phyloP scores from a whole-genome alignment of 2,113 vertebrate genomes.

The Phylloscopus whistleri region DNA sequence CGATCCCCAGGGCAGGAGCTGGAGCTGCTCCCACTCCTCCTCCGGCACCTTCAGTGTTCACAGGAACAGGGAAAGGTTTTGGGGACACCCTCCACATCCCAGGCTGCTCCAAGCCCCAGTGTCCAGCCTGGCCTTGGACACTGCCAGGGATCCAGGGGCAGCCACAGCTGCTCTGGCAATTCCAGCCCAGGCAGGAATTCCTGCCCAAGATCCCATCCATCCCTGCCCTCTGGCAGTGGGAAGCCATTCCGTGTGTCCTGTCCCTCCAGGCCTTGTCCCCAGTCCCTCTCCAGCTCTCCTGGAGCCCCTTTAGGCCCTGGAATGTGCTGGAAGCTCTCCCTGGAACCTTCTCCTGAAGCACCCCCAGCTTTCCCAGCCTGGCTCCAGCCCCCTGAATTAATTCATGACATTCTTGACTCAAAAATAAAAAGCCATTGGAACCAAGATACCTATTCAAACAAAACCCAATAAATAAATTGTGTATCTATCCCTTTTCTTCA shows the following conservation, averaged over 20 bases:
- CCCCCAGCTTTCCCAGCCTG: background rate
- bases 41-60: background rate
- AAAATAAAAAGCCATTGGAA: background rate
- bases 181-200: too few relatives aligned
- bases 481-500: background rate
- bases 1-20: background rate
- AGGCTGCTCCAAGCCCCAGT: background rate
- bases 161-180: too few relatives aligned
- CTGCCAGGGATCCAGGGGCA: too few relatives aligned
- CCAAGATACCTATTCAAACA: background rate
- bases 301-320: too few relatives aligned
- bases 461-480: background rate
- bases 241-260: too few relatives aligned
- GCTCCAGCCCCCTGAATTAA: background rate
- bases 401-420: fast-evolving
- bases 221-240: too few relatives aligned
- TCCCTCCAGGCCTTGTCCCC: too few relatives aligned
- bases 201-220: too few relatives aligned
- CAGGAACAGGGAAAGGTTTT: background rate
- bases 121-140: background rate
- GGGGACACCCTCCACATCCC: background rate
- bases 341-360: background rate
- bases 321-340: too few relatives aligned
- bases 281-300: too few relatives aligned
- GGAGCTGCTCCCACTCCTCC: background rate